Evolutionary conservation across 2,113 vertebrate genomes (phyloP).

Genomic region (Ctenomys sociabilis): DNA sequence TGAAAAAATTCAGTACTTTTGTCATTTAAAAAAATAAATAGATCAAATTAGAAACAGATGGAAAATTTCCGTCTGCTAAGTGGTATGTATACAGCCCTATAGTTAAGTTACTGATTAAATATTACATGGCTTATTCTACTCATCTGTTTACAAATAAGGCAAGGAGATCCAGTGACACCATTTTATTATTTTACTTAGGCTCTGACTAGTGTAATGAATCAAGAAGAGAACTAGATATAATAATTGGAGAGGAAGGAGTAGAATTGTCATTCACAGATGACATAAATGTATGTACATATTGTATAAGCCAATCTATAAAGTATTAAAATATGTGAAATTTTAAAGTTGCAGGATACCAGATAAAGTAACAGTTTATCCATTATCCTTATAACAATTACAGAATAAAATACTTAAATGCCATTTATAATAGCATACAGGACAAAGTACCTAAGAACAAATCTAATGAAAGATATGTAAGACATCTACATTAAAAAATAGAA

Average conservation of each 20-base stretch:
- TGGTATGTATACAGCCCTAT: background rate
- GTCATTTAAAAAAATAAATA: background rate
- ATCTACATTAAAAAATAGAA: conserved; percentile 7
- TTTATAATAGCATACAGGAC: background rate
- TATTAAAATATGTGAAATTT: conserved; percentile 35
- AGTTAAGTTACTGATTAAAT: background rate
- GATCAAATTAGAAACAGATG: background rate
- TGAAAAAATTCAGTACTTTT: background rate
- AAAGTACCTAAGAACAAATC: conserved; percentile 12
- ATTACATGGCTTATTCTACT: background rate
- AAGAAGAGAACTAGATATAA: conserved; percentile 6
- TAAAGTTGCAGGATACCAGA: background rate
- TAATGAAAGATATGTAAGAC: background rate
- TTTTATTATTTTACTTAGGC: background rate
- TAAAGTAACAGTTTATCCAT: background rate
- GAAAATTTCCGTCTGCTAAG: background rate
- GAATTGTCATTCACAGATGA: conserved; percentile 22
- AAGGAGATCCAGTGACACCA: background rate
- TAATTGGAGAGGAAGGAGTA: background rate
- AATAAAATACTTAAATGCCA: conserved; percentile 32
- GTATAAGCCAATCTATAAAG: background rate
- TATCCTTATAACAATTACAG: conserved; percentile 20
- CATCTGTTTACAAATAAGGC: background rate
- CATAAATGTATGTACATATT: background rate
- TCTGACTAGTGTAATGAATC: background rate